Evolutionary conservation across 1,140 invertebrate species (phyloP), one percentile per base, ranked within the genome.

Genomic region (Caerostris extrusa): DNA sequence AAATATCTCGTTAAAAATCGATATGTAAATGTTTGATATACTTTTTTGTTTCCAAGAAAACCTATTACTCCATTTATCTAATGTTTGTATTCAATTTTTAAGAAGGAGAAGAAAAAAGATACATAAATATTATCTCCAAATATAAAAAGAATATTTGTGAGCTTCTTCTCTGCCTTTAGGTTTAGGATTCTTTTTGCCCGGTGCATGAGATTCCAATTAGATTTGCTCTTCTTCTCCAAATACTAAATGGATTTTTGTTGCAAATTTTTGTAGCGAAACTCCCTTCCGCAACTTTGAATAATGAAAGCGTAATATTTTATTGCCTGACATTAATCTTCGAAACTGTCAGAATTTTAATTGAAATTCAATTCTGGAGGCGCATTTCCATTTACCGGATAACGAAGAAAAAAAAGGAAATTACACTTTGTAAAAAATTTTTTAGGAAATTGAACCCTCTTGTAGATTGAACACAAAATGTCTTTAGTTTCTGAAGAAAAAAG

Each of bases 271-370:
- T 64, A 17, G 12, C 61, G 34, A 64, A 64, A 7, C 12, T 8
- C n/a, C 17, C 17, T 64, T 14, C 12, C 61, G 7, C 17, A 34
- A 34, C 61, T 10, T 67, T 14, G 7, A 67, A 17, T 67, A 67
- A 67, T 14, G 61, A 67, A 67, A 67, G 61, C 61, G 17, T 67
- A 67, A 67, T 67, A 67, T 67, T 67, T 67, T 67, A 67, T 67
- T 67, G 12, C 14, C 5, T 67, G 61, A 67, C 61, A 67, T 67
- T 67, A 67, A 67, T 67, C 61, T 67, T 67, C 61, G n/a, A 67
- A 34, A 67, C 61, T 67, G 61, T 67, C 61, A 14, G 6, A 67
- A 17, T 67, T 67, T 67, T 67, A 67, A 67, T 67, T 67, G 17
- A 67, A n/a, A 67, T 67, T 67, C 61, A 67, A 17, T 67, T n/a